Base-by-base conservation (phyloP, 2,113 vertebrate species). In the Tonatia bakeri region DNA sequence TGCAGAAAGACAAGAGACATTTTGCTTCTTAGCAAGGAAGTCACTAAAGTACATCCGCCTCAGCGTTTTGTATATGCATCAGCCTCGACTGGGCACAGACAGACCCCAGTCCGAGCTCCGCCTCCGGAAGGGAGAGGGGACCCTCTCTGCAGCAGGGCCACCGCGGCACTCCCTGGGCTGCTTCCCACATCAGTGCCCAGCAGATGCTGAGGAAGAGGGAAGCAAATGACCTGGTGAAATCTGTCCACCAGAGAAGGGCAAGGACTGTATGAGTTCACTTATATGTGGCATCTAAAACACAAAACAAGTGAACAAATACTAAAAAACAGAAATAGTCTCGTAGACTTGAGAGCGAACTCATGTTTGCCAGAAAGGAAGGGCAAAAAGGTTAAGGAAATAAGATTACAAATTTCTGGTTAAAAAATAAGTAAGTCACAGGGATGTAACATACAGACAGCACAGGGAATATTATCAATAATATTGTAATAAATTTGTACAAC, bases 21-120 rank as follows among this genome's bases (percentile, higher is more conserved):
- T 70, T 94, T 94, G 52, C 95, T 88, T 76, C 59, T 67, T 52
- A 65, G 76, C 24, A 19, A 43, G 70, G 36, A 47, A 59, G 24
- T 50, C 26, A 69, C 69, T 76, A 28, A 56, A 56, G 26, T n/a
- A 9, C 26, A 5, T 4, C 36, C 17, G 17, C 40, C 12, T n/a
- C 43, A 22, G 54, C 0, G 0, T 79, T 45, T 83, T 11, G 0
- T 11, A 28, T 16, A 26, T 31, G 9, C 17, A n/a, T 4, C 20
- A 9, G n/a, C 17, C 90, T 81, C 75, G 14, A 3, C 31, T 24
- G 64, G 19, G 50, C 59, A 64, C 31, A 14, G 10, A 64, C 2
- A 31, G 52, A 19, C 16, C 11, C 33, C 59, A 0, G 45, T 22
- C 28, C 1, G 24, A 65, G 59, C 7, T 79, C 43, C 3, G 20